Percentiles rank a stretch among this genome's conserved stretches.
Evolutionary conservation across 2,888 invertebrate genomes (phyloP).

Genomic region (Dichetophora obliterata): DNA sequence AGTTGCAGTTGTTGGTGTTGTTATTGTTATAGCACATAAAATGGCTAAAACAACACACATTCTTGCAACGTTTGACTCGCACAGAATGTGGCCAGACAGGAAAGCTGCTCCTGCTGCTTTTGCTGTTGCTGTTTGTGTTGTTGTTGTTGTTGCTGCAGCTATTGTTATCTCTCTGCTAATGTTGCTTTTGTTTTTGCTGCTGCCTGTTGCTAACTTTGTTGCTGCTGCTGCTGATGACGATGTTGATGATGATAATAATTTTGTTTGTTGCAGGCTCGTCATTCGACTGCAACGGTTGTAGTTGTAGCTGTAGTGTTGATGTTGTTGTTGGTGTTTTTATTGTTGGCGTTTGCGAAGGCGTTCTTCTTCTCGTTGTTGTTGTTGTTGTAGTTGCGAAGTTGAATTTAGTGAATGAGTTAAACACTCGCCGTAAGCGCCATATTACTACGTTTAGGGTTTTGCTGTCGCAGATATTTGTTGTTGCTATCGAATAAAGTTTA

Average conservation of each 20-base stretch:
- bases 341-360: background rate
- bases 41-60: background rate
- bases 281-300: conserved; percentile 31
- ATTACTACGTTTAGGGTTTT: background rate
- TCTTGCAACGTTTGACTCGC: conserved; percentile 22
- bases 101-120: conserved; percentile 22
- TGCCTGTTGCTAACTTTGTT: background rate
- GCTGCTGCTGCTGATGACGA: background rate
- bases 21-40: conserved; percentile 11
- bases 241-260: background rate
- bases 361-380: conserved; percentile 3
- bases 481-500: background rate
- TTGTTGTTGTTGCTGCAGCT: conserved; percentile 12
- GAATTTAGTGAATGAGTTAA: conserved; percentile 24
- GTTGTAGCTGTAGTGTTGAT: conserved; percentile 13
- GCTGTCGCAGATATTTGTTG: background rate
- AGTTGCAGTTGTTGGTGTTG: background rate
- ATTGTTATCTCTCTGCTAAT: background rate
- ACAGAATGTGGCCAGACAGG: conserved; percentile 35
- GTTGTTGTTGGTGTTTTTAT: background rate
- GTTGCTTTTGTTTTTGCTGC: conserved; percentile 1
- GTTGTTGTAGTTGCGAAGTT: background rate
- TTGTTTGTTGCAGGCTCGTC: background rate
- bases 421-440: background rate
- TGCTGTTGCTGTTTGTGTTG: conserved; percentile 7